Base-by-base conservation (phyloP, 37 sponge, comb jelly and placozoan species). In the Aphrocallistes beatrix region DNA sequence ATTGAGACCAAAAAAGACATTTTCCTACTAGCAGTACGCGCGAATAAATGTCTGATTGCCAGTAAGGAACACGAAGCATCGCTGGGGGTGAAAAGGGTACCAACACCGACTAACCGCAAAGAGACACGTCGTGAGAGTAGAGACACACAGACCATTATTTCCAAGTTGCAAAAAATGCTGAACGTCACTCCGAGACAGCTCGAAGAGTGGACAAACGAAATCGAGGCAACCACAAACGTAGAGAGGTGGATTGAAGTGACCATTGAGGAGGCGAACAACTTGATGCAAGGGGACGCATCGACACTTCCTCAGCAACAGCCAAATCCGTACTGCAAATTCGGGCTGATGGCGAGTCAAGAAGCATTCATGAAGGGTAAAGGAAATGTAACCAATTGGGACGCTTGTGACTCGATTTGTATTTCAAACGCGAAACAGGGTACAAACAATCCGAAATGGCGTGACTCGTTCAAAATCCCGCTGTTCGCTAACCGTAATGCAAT, bases 401-500 rank as follows among this genome's bases (percentile, higher is more conserved):
- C 75, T 19, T 60, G 75, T 60, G 75, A 60, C n/a, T 60, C 75
- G 3, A 13, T 60, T 60, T 60, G 75, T 60, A 60, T 60, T 60
- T 25, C 75, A 60, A 60, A 60, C 34, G 75, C 75, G n/a, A 60
- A 60, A 30, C 75, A 60, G n/a, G n/a, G 3, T 60, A 60, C 75
- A 3, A 60, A 60, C n/a, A 60, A 60, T 28, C 75, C 75, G 34
- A 60, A 60, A 60, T 60, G 75, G 75, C 25, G 75, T 32, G 75
- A 60, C n/a, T 25, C 32, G 28, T 60, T 60, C 75, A 60, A 60
- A 13, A 3, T 60, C 6, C 75, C 75, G n/a, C 75, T 60, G n/a
- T 60, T 60, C 34, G 28, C 75, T 32, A 60, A 60, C 21, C 10
- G 75, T 3, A 60, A 60, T 28, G 6, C n/a, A 28, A 13, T 60